phyloP scores from a whole-genome alignment of 2,888 invertebrate genomes.

The Oxyteleia sp. region DNA sequence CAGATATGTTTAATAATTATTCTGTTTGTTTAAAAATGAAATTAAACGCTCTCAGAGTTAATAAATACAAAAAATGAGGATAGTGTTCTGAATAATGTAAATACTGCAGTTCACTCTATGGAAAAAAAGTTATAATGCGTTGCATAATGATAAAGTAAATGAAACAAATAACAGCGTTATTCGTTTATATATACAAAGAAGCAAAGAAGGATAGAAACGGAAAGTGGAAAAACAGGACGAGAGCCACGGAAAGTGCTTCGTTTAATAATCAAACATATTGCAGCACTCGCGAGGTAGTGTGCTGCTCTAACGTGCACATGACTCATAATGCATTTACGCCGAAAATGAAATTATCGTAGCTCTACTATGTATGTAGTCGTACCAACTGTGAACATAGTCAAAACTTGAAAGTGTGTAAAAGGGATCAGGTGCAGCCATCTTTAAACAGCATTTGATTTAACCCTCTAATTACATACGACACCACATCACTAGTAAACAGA shows the following conservation, averaged over 20 bases:
- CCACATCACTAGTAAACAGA: conserved; percentile 64
- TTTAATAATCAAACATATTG: conserved; percentile 82
- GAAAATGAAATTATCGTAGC: conserved; percentile 79
- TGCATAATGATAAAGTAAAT: conserved; percentile 1
- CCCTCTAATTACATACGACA: conserved; percentile 68
- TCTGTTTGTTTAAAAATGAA: too few species aligned
- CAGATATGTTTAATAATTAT: too few species aligned
- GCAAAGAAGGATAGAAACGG: conserved; percentile 37
- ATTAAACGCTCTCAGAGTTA: too few species aligned
- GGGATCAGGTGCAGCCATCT: conserved; percentile 71
- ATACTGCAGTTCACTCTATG: too few species aligned
- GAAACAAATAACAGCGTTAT: conserved; percentile 32
- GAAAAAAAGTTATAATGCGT: conserved; percentile 7
- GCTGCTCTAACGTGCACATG: conserved; percentile 72
- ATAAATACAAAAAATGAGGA: too few species aligned
- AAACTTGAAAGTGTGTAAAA: conserved; percentile 70
- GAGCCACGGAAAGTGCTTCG: conserved; percentile 77
- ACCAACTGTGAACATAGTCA: conserved; percentile 53
- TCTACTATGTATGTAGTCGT: conserved; percentile 54
- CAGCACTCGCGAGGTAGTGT: conserved; percentile 71
- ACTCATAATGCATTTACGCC: conserved; percentile 79
- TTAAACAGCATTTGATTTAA: conserved; percentile 70
- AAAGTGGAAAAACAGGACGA: conserved; percentile 56
- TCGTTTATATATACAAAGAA: conserved; percentile 27
- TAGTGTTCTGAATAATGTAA: too few species aligned